Evolutionary conservation across 37 sponge, comb jelly and placozoan species (phyloP).

Genomic region (Axinella damicornis): DNA sequence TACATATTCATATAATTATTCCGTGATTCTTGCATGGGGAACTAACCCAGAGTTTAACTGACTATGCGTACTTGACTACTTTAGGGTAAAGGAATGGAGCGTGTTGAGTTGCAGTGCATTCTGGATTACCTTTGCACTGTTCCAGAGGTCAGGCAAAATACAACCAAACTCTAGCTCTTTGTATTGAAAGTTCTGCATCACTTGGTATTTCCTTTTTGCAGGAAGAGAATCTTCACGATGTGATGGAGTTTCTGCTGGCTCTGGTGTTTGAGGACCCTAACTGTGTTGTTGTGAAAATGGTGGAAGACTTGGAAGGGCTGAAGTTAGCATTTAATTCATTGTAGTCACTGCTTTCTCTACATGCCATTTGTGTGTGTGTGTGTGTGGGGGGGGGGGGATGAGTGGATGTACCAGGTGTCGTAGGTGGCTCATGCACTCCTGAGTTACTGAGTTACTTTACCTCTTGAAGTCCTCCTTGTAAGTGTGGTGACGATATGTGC

Average conservation of each 20-base stretch:
- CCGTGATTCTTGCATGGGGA: too few species aligned
- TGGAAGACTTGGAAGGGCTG: slow-evolving; percentile 50
- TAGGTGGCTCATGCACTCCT: too few species aligned
- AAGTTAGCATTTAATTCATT: slow-evolving; percentile 35
- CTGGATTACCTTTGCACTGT: slow-evolving; percentile 65
- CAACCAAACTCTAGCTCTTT: too few species aligned
- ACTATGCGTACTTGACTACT: not conserved
- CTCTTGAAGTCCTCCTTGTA: too few species aligned
- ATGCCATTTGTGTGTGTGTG: too few species aligned
- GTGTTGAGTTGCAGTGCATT: slow-evolving; percentile 65
- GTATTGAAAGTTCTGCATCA: not conserved
- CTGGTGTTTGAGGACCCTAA: slow-evolving; percentile 64
- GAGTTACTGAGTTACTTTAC: too few species aligned
- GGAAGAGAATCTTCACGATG: slow-evolving; percentile 80
- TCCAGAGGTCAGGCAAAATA: slow-evolving; percentile 41
- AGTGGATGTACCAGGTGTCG: too few species aligned
- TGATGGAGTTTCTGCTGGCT: slow-evolving; percentile 60
- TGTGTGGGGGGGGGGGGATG: too few species aligned
- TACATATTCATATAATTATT: too few species aligned
- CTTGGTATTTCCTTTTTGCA: not conserved
- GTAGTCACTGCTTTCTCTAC: too few species aligned
- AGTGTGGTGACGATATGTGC: too few species aligned
- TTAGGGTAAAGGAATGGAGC: slow-evolving; percentile 68
- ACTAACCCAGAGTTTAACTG: too few species aligned
- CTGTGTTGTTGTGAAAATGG: slow-evolving; percentile 34